A percentile compares a stretch with the other conserved stretches of the same genome.
These are phyloP conservation scores for Brotula barbata DNA, from an alignment of 2,797 vertebrate species.

Conservation along the genomic window DNA sequence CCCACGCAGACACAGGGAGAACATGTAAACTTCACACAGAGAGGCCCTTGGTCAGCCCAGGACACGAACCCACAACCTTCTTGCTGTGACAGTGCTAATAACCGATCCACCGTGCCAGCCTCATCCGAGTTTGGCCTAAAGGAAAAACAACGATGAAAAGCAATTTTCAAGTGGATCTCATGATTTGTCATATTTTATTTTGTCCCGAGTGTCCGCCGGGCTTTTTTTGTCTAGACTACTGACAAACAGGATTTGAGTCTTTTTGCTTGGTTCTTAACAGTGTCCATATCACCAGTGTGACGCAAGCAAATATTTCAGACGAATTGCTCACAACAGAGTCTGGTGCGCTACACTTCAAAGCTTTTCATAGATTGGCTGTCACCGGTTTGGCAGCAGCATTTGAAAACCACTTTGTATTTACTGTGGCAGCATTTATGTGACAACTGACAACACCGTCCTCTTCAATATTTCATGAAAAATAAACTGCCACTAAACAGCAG, in stretches of 20 bases:
- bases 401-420: conserved; percentile 60
- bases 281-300: conserved; percentile 11
- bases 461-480: conserved; percentile 42
- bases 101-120: too few relatives aligned
- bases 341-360: conserved; percentile 72
- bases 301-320: conserved; percentile 33
- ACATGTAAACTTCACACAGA: too few relatives aligned
- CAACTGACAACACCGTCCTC: conserved; percentile 7
- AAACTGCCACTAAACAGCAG: conserved; percentile 10
- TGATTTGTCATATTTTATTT: conserved; percentile 4
- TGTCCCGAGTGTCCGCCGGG: not conserved
- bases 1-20: too few relatives aligned
- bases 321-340: conserved; percentile 52
- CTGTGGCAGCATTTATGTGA: conserved; percentile 22
- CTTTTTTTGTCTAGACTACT: conserved; percentile 6
- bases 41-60: too few relatives aligned
- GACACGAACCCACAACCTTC: too few relatives aligned
- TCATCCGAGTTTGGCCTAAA: too few relatives aligned
- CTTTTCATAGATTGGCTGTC: conserved; percentile 58
- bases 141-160: too few relatives aligned
- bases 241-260: conserved; percentile 1
- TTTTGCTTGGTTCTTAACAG: not conserved
- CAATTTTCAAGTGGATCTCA: not conserved
- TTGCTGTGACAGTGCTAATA: too few relatives aligned
- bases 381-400: conserved; percentile 63